These are phyloP conservation scores for Hypotaenidia philippensis DNA, from an alignment of 2,797 vertebrate species.

Conservation along the genomic window DNA sequence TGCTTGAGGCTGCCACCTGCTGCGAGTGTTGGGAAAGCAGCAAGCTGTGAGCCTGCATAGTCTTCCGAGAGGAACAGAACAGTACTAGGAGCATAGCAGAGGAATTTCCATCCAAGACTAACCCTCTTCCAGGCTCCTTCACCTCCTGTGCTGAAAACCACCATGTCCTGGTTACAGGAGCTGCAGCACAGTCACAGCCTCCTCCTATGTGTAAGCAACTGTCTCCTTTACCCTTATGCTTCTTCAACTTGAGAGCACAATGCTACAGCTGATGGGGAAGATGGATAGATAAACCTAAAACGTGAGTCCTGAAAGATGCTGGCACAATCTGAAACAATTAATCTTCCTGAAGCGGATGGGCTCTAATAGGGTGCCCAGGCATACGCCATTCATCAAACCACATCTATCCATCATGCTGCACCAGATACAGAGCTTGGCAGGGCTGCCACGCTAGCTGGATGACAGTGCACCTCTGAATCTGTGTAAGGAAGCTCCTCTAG, in stretches of 20 bases:
- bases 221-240: not conserved
- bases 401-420: conserved; percentile 61
- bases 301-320: conserved; percentile 53
- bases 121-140: accelerated
- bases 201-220: not conserved
- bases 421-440: not conserved
- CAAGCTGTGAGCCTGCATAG: not conserved
- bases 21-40: not conserved
- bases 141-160: accelerated
- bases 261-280: conserved; percentile 3
- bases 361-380: conserved; percentile 42
- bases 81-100: accelerated
- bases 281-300: conserved; percentile 54
- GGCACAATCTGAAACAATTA: conserved; percentile 39
- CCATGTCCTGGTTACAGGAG: not conserved
- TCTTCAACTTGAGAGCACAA: conserved; percentile 19
- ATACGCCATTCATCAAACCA: conserved; percentile 63
- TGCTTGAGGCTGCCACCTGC: conserved; percentile 38
- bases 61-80: not conserved
- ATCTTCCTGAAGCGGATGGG: conserved; percentile 59
- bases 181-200: not conserved
- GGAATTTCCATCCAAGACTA: not conserved
- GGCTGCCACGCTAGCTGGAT: not conserved
- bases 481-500: not conserved
- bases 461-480: conserved; percentile 25